Conservation (phyloP, 1,140 invertebrate species). For the Cheumatopsyche charites region DNA sequence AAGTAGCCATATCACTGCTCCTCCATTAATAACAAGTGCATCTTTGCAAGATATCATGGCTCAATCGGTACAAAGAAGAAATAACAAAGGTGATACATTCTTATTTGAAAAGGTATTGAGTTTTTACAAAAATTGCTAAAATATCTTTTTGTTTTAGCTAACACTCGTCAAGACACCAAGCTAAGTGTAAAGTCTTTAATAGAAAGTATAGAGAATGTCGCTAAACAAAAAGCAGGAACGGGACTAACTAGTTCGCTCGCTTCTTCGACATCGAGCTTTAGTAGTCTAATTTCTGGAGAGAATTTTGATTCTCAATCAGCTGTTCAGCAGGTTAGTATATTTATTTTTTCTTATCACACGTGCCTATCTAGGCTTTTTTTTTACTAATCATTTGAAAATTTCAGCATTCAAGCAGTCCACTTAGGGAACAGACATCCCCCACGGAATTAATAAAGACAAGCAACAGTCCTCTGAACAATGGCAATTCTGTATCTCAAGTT, state of each 20-base stretch:
- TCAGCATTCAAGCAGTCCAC: constrained; percentile 41
- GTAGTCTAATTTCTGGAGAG: constrained; percentile 50
- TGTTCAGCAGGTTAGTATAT: constrained; percentile 12
- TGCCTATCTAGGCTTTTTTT: not conserved
- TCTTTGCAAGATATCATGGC: constrained; percentile 61
- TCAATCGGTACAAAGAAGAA: constrained; percentile 53
- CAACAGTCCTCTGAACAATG: constrained; percentile 35
- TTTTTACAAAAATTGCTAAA: not conserved
- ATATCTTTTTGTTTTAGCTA: constrained; percentile 19
- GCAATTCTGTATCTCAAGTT: not conserved
- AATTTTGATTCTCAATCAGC: constrained; percentile 39
- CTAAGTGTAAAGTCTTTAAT: constrained; percentile 88
- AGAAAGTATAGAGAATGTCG: constrained; percentile 86
- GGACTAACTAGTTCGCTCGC: constrained; percentile 52
- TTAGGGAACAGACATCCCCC: constrained; percentile 47
- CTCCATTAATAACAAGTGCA: constrained; percentile 57
- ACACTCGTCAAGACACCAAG: constrained; percentile 74
- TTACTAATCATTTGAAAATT: not conserved
- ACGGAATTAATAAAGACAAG: constrained; percentile 20
- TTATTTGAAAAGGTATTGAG: not conserved
- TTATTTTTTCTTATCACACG: not conserved
- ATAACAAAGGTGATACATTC: constrained; percentile 54
- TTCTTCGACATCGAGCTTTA: constrained; percentile 58
- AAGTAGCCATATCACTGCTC: constrained; percentile 50
- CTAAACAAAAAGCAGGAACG: constrained; percentile 78